phyloP scores from a whole-genome alignment of 1,140 invertebrate genomes.

The Sminthurinus signatus region DNA sequence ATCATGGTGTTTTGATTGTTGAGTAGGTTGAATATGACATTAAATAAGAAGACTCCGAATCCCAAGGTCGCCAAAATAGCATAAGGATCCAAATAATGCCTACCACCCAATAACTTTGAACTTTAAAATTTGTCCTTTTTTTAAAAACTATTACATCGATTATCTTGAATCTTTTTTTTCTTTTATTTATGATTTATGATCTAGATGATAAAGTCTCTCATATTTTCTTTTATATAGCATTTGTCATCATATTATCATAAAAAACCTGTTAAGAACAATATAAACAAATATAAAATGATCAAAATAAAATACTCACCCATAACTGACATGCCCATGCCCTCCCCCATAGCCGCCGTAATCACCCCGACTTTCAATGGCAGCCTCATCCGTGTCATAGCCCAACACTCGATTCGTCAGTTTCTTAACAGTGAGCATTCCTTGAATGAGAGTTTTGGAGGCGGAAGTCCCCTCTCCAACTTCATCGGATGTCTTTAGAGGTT shows the following conservation, averaged over 20 bases:
- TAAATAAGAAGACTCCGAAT: slow-evolving; percentile 43
- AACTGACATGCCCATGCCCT: slow-evolving; percentile 37
- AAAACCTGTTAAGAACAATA: too few species aligned
- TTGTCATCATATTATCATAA: too few species aligned
- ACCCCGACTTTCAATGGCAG: slow-evolving; percentile 26
- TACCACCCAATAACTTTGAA: too few species aligned
- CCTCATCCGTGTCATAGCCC: slow-evolving; percentile 35
- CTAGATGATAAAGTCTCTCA: too few species aligned
- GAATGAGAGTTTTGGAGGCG: slow-evolving; percentile 35
- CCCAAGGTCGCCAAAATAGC: slow-evolving; percentile 42
- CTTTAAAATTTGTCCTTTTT: too few species aligned
- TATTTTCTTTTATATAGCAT: too few species aligned
- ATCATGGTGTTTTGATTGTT: slow-evolving; percentile 31
- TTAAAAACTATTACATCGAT: too few species aligned
- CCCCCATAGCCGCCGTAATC: slow-evolving; percentile 31
- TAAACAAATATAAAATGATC: neutral
- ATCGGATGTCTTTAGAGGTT: slow-evolving; percentile 26
- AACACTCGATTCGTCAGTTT: slow-evolving; percentile 39
- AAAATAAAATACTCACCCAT: slow-evolving; percentile 38
- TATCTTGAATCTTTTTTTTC: too few species aligned
- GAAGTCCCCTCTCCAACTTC: slow-evolving; percentile 30
- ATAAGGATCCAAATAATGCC: slow-evolving; percentile 43
- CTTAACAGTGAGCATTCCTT: slow-evolving; percentile 39
- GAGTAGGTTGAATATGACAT: slow-evolving; percentile 43
- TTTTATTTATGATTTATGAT: too few species aligned